A percentile compares a stretch with the other conserved stretches of the same genome.
These are phyloP conservation scores for Takifugu flavidus DNA, from an alignment of 2,113 vertebrate species.

Conservation along the genomic window DNA sequence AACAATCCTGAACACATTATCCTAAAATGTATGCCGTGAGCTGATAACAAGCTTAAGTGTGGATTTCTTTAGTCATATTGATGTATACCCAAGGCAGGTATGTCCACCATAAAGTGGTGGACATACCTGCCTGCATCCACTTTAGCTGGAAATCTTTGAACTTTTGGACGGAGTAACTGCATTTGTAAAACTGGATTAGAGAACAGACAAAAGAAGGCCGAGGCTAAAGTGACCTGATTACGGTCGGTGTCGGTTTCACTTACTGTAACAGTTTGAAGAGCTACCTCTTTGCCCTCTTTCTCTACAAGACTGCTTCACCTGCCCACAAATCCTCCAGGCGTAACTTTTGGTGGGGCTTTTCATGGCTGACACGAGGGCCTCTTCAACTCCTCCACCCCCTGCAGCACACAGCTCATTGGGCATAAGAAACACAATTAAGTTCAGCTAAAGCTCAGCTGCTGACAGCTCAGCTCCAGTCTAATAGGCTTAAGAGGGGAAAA, in stretches of 20 bases:
- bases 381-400: slow-evolving; percentile 61
- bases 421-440: slow-evolving; percentile 83
- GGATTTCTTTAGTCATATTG: not conserved
- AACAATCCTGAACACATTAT: too few species aligned
- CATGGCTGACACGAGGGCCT: slow-evolving; percentile 50
- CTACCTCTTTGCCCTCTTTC: slow-evolving; percentile 50
- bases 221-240: slow-evolving; percentile 74
- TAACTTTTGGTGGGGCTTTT: slow-evolving; percentile 8
- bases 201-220: slow-evolving; percentile 70
- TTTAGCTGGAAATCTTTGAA: slow-evolving; percentile 62
- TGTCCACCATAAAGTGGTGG: slow-evolving; percentile 2
- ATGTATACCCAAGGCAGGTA: not conserved
- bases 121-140: slow-evolving; percentile 57
- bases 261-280: slow-evolving; percentile 58
- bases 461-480: slow-evolving; percentile 61
- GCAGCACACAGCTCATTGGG: slow-evolving; percentile 64
- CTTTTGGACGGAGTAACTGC: slow-evolving; percentile 57
- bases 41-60: too few species aligned
- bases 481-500: slow-evolving; percentile 73
- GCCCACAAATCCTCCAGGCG: slow-evolving; percentile 26
- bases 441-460: slow-evolving; percentile 67
- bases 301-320: slow-evolving; percentile 25
- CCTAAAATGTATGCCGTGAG: too few species aligned
- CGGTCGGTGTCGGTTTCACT: slow-evolving; percentile 75
- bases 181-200: slow-evolving; percentile 87